These are phyloP conservation scores for Apogon talboti DNA, from an alignment of 2,797 vertebrate genomes.

Conservation along the genomic window DNA sequence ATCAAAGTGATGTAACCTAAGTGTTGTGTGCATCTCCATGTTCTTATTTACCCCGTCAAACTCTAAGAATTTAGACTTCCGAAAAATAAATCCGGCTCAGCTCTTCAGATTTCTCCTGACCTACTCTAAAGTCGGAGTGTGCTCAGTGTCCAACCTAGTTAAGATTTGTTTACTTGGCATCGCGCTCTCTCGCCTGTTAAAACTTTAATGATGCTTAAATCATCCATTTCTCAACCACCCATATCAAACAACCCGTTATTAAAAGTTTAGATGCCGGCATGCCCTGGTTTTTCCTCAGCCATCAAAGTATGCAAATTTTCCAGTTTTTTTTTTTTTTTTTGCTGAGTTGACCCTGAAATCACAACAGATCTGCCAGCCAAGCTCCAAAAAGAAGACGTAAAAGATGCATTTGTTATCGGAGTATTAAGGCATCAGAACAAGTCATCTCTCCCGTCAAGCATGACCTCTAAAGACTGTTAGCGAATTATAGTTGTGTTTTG, in stretches of 20 bases:
- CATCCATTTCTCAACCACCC: constrained; percentile 51
- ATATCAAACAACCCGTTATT: constrained; percentile 51
- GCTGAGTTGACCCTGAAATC: constrained; percentile 50
- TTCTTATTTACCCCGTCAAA: constrained; percentile 3
- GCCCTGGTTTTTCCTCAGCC: constrained; percentile 45
- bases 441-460: constrained; percentile 40
- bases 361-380: constrained; percentile 39
- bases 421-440: constrained; percentile 47
- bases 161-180: constrained; percentile 54
- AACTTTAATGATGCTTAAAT: constrained; percentile 62
- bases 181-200: constrained; percentile 37
- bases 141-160: constrained; percentile 41
- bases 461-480: constrained; percentile 63
- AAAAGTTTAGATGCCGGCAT: constrained; percentile 41
- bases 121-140: constrained; percentile 25
- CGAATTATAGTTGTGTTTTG: constrained; percentile 41
- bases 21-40: background rate
- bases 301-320: constrained; percentile 52
- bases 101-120: constrained; percentile 21
- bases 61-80: constrained; percentile 6
- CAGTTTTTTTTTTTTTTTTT: constrained; percentile 4
- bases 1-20: constrained; percentile 24
- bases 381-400: constrained; percentile 19
- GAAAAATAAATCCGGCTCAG: constrained; percentile 29
- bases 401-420: constrained; percentile 29